Evolutionary conservation across 1,140 invertebrate species (phyloP), one percentile per base, ranked within the genome.

Genomic region (Thereuonema tuberculata): DNA sequence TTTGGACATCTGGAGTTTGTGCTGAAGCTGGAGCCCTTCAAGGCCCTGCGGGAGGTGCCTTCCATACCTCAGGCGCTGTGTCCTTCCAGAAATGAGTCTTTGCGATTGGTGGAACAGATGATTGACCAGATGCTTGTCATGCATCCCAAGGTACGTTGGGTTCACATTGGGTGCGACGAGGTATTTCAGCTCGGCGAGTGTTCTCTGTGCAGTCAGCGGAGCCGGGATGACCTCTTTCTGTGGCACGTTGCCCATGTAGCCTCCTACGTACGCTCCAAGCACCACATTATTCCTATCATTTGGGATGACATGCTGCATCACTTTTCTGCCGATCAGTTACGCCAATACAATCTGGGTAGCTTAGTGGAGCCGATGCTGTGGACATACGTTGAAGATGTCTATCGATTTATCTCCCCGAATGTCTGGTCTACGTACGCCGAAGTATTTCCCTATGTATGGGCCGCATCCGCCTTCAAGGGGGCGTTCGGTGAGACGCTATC

Each of bases 261-360:
- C 5, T 66, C 56, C 2, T 74, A 75, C 60, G 72, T 77, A 1
- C 62, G 67, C 5, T 63, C 64, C 1, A 72, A 71, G 27, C 76
- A 78, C 28, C 66, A 70, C 29, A 69, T 78, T 1, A 73, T 67
- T n/a, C 73, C 77, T 12, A 82, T 98, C 9, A 86, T 97, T 65
- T 97, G 94, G 94, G 92, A 97, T 68, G 94, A 98, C 70, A 95
- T 97, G 89, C 69, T 96, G 31, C 76, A 89, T 25, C 78, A 82
- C 37, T 81, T 91, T 52, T 61, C 71, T 2, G 60, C 68, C 21
- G 65, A 70, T 2, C 66, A 70, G 26, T 67, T 82, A 68, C 65
- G 73, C 70, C 80, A 80, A 53, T 82, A 80, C n/a, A 28, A 82
- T n/a, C 75, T 89, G n/a, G 81, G 82, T 0, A 78, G 80, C 29